phyloP scores from a whole-genome alignment of 2,113 vertebrate genomes.

The Thunnus thynnus region DNA sequence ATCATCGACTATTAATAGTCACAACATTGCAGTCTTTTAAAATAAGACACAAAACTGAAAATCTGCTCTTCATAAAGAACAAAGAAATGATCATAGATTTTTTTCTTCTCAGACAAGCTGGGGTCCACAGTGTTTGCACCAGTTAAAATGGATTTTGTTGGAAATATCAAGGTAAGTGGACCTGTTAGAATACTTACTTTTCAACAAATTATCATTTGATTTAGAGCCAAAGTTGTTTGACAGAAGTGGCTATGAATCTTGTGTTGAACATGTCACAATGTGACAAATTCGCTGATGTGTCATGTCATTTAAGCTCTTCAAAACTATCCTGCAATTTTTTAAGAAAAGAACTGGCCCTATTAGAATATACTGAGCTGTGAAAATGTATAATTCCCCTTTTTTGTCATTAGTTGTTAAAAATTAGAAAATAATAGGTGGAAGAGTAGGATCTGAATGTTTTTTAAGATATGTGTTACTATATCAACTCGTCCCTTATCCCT shows the following conservation, averaged over 20 bases:
- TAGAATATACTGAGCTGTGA: too few relatives aligned
- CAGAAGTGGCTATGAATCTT: neutral
- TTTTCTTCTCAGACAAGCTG: slow-evolving; percentile 92
- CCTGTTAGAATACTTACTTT: neutral
- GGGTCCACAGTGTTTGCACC: slow-evolving; percentile 98
- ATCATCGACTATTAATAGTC: too few relatives aligned
- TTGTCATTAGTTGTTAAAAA: neutral
- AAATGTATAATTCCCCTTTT: neutral
- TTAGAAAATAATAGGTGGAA: neutral
- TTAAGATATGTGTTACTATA: neutral
- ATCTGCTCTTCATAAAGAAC: slow-evolving; percentile 10
- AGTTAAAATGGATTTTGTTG: slow-evolving; percentile 99
- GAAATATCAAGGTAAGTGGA: slow-evolving; percentile 95
- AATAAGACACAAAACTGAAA: slow-evolving; percentile 4
- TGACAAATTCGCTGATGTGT: neutral
- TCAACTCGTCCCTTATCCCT: neutral
- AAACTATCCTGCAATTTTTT: too few relatives aligned
- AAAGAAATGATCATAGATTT: slow-evolving; percentile 67
- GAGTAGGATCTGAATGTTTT: neutral
- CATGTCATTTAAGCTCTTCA: too few relatives aligned
- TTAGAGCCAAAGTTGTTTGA: neutral
- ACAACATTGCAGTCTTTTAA: neutral
- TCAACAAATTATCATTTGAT: neutral
- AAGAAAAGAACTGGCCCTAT: too few relatives aligned
- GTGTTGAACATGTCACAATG: neutral